Base-by-base conservation (phyloP, 2,888 invertebrate species). In the Adela reaumurella region DNA sequence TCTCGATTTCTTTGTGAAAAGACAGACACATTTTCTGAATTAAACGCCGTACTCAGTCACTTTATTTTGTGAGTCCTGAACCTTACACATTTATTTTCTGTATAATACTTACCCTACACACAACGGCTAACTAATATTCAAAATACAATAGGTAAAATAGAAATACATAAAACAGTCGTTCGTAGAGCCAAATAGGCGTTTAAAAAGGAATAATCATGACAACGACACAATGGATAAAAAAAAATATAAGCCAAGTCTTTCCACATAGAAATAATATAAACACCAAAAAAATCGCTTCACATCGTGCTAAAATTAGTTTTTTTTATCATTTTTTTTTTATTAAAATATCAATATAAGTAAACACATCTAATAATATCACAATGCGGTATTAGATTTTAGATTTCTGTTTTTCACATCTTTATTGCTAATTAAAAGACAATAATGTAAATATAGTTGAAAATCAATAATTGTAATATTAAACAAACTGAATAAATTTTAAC, bases 1-100 rank as follows among this genome's bases (percentile, higher is more conserved):
- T 82, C 79, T 79, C 83, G 85, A 87, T 87, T 78, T 78, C 78
- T 78, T 74, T 78, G 78, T 78, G 78, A 78, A 78, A 78, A 78
- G 77, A 78, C 43, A 85, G 85, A 85, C 89, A 90, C 89, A 90
- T 90, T 90, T 90, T 89, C 89, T 89, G 89, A 88, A 84, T 73
- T 56, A 53, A 51, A 51, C 53, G 41, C 14, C 35, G 35, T 35
- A 35, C 6, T 35, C 14, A 35, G 24, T 24, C 24, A 24, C 24
- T 6, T 6, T 6, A 24, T 24, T 10, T 6, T 6, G 24, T 24
- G 24, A 24, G 24, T 10, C 24, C 24, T 24, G 24, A 14, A 24
- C 24, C 11, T 35, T 14, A 35, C 14, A 35, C n/a, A 14, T 35
- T 35, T 35, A 35, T 35, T 35, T 14, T 35, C 3, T 14, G 35